A percentile compares a stretch with the other conserved stretches of the same genome.
phyloP scores from a whole-genome alignment of 2,113 vertebrate genomes.

The Apteryx mantelli region DNA sequence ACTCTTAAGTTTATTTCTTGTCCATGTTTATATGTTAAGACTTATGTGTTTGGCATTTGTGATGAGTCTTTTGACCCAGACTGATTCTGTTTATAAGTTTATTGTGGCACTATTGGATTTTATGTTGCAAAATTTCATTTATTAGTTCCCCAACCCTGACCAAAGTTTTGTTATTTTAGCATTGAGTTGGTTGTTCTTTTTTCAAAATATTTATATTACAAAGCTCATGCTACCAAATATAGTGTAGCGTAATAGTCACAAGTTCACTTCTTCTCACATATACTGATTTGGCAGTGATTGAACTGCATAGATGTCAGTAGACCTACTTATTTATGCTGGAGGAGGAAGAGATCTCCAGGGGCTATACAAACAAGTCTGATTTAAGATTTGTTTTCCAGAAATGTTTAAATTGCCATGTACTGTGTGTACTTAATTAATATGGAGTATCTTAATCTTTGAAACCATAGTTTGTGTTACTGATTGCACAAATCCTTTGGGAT shows the following conservation, averaged over 20 bases:
- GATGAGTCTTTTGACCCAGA: neutral
- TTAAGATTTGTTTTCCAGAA: conserved; percentile 47
- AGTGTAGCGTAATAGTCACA: neutral
- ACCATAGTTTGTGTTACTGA: neutral
- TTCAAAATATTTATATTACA: conserved; percentile 1
- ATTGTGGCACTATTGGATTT: neutral
- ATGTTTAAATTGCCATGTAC: neutral
- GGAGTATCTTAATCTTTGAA: neutral
- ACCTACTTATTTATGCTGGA: neutral
- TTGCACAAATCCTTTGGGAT: neutral
- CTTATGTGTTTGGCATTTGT: neutral
- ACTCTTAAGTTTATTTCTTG: neutral
- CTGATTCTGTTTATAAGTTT: neutral
- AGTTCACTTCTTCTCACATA: neutral
- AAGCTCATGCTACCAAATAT: neutral
- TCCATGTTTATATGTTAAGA: neutral
- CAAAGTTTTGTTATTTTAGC: conserved; percentile 3
- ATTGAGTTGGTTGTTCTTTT: neutral
- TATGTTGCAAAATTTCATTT: neutral
- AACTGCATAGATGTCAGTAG: neutral
- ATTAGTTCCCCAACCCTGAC: neutral
- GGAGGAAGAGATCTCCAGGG: neutral
- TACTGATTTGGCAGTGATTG: neutral
- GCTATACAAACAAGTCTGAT: conserved; percentile 16
- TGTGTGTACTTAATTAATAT: neutral